Percentiles rank a stretch among this genome's conserved stretches.
Evolutionary conservation across 2,888 invertebrate genomes (phyloP).

Genomic region (Mythimna loreyi): DNA sequence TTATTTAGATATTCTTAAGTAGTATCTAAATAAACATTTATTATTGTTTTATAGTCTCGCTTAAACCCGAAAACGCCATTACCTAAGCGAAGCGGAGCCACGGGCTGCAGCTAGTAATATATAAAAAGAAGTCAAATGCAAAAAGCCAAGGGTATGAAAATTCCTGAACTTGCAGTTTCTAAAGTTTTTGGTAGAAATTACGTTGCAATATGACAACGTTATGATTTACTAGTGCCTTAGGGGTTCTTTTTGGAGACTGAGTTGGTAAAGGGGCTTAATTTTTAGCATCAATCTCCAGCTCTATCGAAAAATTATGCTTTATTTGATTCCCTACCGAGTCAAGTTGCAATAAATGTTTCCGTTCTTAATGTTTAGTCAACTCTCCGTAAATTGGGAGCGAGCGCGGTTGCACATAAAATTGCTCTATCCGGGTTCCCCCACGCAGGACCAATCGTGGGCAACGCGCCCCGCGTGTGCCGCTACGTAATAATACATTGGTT

Average conservation of each 20-base stretch:
- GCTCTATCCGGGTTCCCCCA: too few species aligned
- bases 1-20: too few species aligned
- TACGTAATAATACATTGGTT: too few species aligned
- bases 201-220: constrained; percentile 49
- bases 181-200: constrained; percentile 50
- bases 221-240: constrained; percentile 42
- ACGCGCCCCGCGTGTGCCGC: too few species aligned
- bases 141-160: constrained; percentile 34
- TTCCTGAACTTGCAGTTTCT: constrained; percentile 31
- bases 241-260: constrained; percentile 29
- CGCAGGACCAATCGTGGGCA: too few species aligned
- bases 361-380: neutral
- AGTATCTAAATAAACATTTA: neutral
- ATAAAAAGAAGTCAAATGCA: constrained; percentile 5
- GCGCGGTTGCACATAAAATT: too few species aligned
- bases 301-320: neutral
- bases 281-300: neutral
- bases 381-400: too few species aligned
- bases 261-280: constrained; percentile 28
- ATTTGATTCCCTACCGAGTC: neutral
- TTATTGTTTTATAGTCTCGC: too few species aligned
- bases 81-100: too few species aligned
- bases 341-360: neutral
- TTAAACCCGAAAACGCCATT: too few species aligned
- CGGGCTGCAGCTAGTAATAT: neutral